phyloP scores from a whole-genome alignment of 2,888 invertebrate species.

The Sinhomidia bicolor region DNA sequence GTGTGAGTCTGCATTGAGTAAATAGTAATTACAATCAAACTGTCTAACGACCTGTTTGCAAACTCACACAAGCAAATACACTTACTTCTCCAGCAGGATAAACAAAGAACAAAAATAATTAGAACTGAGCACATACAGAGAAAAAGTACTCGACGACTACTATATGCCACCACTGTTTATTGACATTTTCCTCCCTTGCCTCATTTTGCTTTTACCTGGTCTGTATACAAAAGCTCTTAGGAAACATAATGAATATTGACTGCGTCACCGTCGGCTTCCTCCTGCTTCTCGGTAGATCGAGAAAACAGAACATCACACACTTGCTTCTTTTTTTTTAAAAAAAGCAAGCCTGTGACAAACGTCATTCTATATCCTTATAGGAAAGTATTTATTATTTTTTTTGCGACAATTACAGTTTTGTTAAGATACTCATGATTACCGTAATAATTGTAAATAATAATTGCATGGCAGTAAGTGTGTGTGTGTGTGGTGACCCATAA shows the following conservation, averaged over 20 bases:
- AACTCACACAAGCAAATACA: not conserved
- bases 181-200: not conserved
- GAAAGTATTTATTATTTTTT: too few species aligned
- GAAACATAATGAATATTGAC: not conserved
- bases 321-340: too few species aligned
- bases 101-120: not conserved
- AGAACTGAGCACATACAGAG: not conserved
- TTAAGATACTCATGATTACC: not conserved
- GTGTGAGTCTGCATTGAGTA: not conserved
- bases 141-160: too few species aligned
- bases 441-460: conserved; percentile 17
- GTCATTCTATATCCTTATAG: not conserved
- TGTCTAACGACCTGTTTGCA: not conserved
- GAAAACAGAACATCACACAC: not conserved
- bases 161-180: not conserved
- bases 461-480: not conserved
- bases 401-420: too few species aligned
- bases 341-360: too few species aligned
- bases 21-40: not conserved
- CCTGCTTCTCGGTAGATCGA: not conserved
- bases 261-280: not conserved
- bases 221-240: not conserved
- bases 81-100: too few species aligned
- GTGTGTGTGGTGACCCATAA: not conserved
- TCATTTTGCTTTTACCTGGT: not conserved